Evolutionary conservation across 2,113 vertebrate species (phyloP).

Genomic region (Pedionomus torquatus): DNA sequence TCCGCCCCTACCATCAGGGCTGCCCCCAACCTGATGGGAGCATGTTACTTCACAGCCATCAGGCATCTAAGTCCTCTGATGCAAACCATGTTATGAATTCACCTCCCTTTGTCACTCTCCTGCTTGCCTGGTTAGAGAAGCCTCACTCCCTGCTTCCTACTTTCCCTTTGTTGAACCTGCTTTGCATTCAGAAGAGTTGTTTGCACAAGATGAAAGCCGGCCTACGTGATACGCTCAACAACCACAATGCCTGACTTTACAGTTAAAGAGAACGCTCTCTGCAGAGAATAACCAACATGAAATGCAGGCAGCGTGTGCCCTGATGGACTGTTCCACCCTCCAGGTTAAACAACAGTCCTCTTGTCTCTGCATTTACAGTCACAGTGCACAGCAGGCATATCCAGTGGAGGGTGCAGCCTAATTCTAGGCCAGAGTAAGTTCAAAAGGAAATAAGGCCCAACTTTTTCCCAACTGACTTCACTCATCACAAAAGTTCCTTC

Average conservation of each 20-base stretch:
- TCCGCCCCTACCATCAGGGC: background rate
- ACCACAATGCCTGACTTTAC: background rate
- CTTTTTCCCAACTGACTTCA: background rate
- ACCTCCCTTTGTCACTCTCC: background rate
- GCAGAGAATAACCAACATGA: background rate
- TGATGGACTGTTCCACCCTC: background rate
- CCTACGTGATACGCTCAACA: background rate
- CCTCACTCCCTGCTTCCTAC: background rate
- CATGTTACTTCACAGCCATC: background rate
- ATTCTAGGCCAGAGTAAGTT: background rate
- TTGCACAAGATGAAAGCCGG: background rate
- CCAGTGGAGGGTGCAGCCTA: background rate
- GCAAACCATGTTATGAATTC: background rate
- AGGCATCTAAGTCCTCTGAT: background rate
- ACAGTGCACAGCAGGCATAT: accelerated
- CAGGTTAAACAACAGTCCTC: too few species aligned
- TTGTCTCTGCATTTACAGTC: background rate
- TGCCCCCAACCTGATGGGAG: background rate
- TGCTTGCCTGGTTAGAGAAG: background rate
- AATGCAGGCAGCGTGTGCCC: background rate
- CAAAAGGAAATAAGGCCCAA: background rate
- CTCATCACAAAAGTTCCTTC: background rate
- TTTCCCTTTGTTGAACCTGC: background rate
- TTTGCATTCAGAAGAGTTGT: background rate
- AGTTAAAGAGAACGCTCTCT: background rate